These are phyloP conservation scores for Echinarachnius parma DNA, from an alignment of 53 echinoderm and acorn worm genomes.

Conservation along the genomic window DNA sequence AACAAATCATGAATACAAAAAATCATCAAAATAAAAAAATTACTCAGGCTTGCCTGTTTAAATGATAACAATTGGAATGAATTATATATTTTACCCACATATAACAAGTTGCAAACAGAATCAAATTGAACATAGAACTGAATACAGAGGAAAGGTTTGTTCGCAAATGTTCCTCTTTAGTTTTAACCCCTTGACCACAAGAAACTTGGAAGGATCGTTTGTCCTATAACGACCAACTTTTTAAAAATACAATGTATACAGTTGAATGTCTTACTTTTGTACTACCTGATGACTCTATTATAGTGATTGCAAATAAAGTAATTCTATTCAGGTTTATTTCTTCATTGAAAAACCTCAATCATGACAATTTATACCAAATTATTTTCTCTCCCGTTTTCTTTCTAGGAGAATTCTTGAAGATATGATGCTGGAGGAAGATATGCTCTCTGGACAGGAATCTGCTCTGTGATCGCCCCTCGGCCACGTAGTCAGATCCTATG, in stretches of 20 bases:
- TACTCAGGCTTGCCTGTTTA: background rate
- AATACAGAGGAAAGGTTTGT: too few relatives aligned
- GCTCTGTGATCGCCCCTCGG: background rate
- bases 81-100: background rate
- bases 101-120: background rate
- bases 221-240: too few relatives aligned
- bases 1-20: too few relatives aligned
- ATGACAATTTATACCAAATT: background rate
- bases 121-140: background rate
- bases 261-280: background rate
- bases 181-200: too few relatives aligned
- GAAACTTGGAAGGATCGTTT: too few relatives aligned
- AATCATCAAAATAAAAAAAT: too few relatives aligned
- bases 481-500: too few relatives aligned
- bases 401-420: constrained; percentile 26
- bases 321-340: background rate
- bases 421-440: constrained; percentile 28
- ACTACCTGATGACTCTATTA: background rate
- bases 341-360: background rate
- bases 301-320: too few relatives aligned
- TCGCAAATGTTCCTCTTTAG: too few relatives aligned
- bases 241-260: too few relatives aligned
- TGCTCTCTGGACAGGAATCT: constrained; percentile 4
- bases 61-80: background rate
- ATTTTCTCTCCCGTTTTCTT: background rate